Conservation (phyloP, 1,140 invertebrate species). For the Zaprionus africanus region DNA sequence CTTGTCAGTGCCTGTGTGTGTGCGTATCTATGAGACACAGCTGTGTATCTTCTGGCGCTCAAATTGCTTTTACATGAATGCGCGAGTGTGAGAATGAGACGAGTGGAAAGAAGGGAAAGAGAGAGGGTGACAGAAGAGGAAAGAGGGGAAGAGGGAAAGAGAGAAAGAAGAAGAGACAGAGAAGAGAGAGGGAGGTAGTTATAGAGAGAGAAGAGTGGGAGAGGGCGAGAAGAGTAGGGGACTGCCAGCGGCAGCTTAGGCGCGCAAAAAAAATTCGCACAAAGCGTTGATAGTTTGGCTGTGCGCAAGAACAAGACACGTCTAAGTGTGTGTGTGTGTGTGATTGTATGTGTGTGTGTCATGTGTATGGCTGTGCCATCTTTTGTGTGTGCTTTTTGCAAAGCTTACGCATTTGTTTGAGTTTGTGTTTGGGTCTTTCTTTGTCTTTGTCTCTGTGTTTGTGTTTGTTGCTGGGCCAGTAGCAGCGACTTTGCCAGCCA, state of each 20-base stretch:
- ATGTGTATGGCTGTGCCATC: slow-evolving; percentile 23
- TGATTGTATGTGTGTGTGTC: slow-evolving; percentile 7
- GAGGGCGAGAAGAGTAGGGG: slow-evolving; percentile 6
- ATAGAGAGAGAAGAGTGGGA: not conserved
- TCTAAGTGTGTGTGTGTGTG: slow-evolving; percentile 5
- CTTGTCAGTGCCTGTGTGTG: not conserved
- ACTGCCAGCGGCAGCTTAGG: slow-evolving; percentile 17
- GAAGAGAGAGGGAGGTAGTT: not conserved
- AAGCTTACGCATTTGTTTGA: slow-evolving; percentile 53
- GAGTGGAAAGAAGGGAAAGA: slow-evolving; percentile 18
- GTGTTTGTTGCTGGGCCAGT: slow-evolving; percentile 57
- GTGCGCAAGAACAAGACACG: slow-evolving; percentile 9
- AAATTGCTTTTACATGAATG: slow-evolving; percentile 60
- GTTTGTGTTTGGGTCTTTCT: slow-evolving; percentile 23
- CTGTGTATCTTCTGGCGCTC: slow-evolving; percentile 54
- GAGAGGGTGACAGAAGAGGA: not conserved
- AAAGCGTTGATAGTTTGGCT: slow-evolving; percentile 33
- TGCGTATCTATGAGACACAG: slow-evolving; percentile 63
- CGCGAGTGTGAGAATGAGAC: slow-evolving; percentile 14
- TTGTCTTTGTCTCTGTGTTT: slow-evolving; percentile 10
- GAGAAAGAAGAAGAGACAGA: slow-evolving; percentile 14
- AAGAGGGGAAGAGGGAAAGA: not conserved
- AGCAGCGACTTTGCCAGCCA: slow-evolving; percentile 40
- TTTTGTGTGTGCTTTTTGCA: slow-evolving; percentile 63
- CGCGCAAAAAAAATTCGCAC: slow-evolving; percentile 42